These are phyloP conservation scores for Acromyrmex heyeri DNA, from an alignment of 1,140 invertebrate species.

Conservation along the genomic window DNA sequence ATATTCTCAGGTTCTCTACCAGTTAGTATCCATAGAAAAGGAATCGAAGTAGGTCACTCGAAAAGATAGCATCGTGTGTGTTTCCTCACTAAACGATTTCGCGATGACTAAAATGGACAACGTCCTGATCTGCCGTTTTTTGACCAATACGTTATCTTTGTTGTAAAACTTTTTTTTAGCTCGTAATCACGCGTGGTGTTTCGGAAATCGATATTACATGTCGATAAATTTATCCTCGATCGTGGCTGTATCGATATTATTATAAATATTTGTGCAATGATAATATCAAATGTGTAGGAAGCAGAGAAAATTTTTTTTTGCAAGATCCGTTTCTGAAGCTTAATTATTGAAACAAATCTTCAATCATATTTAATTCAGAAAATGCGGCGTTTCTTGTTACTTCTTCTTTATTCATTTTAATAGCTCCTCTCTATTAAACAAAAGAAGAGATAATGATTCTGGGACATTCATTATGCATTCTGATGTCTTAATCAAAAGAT, in stretches of 20 bases:
- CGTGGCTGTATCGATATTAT: not conserved
- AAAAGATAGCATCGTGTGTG: constrained; percentile 52
- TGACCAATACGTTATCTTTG: not conserved
- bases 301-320: not conserved
- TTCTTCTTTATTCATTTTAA: not conserved
- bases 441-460: not conserved
- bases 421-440: not conserved
- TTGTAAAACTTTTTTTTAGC: not conserved
- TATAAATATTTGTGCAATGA: constrained; percentile 9
- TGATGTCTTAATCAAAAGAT: not conserved
- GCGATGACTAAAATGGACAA: not conserved
- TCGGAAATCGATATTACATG: not conserved
- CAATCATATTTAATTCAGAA: not conserved
- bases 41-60: constrained; percentile 67
- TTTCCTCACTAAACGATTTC: constrained; percentile 16
- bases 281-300: constrained; percentile 2
- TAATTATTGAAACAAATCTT: not conserved
- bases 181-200: constrained; percentile 5
- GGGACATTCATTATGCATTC: not conserved
- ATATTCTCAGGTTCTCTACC: constrained; percentile 25
- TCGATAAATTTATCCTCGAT: not conserved
- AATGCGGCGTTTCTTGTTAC: no score
- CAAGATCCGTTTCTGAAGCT: not conserved
- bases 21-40: constrained; percentile 65
- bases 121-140: not conserved